A percentile compares a stretch with the other conserved stretches of the same genome.
These are phyloP conservation scores for Mongoloraphidia duomilia DNA, from an alignment of 2,888 invertebrate species.

Conservation along the genomic window DNA sequence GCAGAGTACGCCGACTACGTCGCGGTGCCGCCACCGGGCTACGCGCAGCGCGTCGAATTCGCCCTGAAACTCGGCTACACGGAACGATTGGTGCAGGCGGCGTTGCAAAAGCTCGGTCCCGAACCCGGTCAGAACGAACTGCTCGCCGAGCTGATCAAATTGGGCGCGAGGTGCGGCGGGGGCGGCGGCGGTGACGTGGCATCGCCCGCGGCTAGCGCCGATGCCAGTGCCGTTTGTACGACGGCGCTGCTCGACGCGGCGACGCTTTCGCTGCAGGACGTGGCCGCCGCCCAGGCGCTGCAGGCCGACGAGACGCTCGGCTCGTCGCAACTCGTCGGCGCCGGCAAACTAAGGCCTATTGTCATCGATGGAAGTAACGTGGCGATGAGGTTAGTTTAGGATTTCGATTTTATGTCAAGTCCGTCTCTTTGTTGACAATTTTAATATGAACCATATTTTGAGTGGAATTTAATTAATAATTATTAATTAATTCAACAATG, in stretches of 20 bases:
- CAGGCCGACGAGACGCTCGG: conserved; percentile 20
- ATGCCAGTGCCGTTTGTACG: conserved; percentile 14
- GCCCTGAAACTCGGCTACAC: conserved; percentile 86
- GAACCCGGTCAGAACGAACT: conserved; percentile 78
- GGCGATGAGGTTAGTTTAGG: conserved; percentile 60
- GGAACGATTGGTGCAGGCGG: conserved; percentile 69
- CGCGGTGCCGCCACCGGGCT: conserved; percentile 21
- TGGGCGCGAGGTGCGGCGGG: conserved; percentile 41
- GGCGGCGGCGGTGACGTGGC: conserved; percentile 26
- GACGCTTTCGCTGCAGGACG: conserved; percentile 25
- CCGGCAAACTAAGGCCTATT: conserved; percentile 47
- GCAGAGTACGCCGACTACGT: conserved; percentile 78
- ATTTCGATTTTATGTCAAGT: neutral
- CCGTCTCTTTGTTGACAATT: too few species aligned
- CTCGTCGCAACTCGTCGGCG: conserved; percentile 1
- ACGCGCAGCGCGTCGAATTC: conserved; percentile 65
- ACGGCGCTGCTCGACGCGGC: conserved; percentile 16
- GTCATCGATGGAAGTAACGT: conserved; percentile 93
- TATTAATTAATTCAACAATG: too few species aligned
- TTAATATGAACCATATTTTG: too few species aligned
- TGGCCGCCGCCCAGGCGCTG: conserved; percentile 3
- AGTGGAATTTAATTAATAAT: too few species aligned
- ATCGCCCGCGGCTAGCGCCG: conserved; percentile 23
- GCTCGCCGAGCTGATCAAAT: conserved; percentile 72
- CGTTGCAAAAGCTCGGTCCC: conserved; percentile 69